Percentiles rank a stretch among this genome's conserved stretches.
These are phyloP conservation scores for Trachurus trachurus DNA, from an alignment of 2,797 vertebrate genomes.

Conservation along the genomic window DNA sequence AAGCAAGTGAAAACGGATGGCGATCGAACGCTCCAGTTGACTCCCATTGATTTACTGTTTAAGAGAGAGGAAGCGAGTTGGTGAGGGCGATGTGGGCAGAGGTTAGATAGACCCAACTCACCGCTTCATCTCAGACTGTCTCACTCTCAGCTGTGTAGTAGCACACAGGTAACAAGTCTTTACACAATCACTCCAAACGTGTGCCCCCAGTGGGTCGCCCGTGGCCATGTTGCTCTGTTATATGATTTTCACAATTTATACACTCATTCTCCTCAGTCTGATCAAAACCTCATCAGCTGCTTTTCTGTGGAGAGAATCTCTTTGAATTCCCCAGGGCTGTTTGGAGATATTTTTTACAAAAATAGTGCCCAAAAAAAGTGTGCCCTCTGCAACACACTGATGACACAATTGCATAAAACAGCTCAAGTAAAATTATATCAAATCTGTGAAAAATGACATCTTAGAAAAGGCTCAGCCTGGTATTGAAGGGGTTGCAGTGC, in stretches of 20 bases:
- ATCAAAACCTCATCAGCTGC: not conserved
- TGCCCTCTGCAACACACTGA: not conserved
- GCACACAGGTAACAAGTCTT: not conserved
- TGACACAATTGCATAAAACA: not conserved
- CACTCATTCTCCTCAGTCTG: not conserved
- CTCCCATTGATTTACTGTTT: slow-evolving; percentile 74
- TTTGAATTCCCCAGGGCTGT: not conserved
- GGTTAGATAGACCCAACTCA: slow-evolving; percentile 29
- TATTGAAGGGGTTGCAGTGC: not conserved
- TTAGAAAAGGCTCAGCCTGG: not conserved
- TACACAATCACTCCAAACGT: not conserved
- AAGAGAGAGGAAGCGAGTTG: slow-evolving; percentile 20
- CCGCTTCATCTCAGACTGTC: slow-evolving; percentile 5
- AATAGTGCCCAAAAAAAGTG: not conserved
- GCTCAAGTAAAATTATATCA: not conserved
- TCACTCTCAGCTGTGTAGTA: slow-evolving; percentile 2
- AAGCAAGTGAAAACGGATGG: slow-evolving; percentile 56
- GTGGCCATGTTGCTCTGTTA: not conserved
- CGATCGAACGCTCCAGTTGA: slow-evolving; percentile 75
- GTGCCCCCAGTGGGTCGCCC: not conserved
- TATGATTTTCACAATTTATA: not conserved
- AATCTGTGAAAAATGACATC: not conserved
- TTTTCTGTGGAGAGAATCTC: not conserved
- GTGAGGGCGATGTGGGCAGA: slow-evolving; percentile 28
- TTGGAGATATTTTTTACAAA: not conserved